Percentiles rank a stretch among this genome's conserved stretches.
Evolutionary conservation across 2,888 invertebrate species (phyloP).

Genomic region (Hanleya hanleyi): DNA sequence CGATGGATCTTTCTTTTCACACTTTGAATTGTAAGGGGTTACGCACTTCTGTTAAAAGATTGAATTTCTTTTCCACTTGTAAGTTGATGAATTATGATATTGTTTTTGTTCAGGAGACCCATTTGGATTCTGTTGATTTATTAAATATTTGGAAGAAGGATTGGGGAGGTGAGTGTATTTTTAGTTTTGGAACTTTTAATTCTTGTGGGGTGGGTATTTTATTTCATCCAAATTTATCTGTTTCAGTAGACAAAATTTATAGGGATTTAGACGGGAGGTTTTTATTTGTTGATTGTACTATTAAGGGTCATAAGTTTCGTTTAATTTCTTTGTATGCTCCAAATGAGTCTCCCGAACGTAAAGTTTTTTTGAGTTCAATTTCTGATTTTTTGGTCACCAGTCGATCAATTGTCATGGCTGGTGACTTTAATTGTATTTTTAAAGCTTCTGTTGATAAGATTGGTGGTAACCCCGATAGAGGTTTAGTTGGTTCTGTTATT

Average conservation of each 20-base stretch:
- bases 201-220: constrained; percentile 8
- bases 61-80: background rate
- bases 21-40: background rate
- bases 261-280: constrained; percentile 4
- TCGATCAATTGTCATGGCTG: constrained; percentile 8
- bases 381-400: background rate
- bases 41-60: background rate
- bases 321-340: constrained; percentile 15
- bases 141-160: background rate
- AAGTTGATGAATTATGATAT: background rate
- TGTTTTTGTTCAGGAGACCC: constrained; percentile 3
- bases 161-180: background rate
- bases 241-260: background rate
- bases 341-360: background rate
- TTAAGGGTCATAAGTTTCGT: background rate
- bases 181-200: background rate
- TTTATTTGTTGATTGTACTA: background rate
- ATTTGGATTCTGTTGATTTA: background rate
- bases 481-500: background rate
- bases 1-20: background rate
- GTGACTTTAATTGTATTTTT: constrained; percentile 14
- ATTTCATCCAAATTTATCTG: background rate
- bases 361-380: background rate
- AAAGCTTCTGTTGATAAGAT: constrained; percentile 1
- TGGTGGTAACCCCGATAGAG: background rate